Conservation (phyloP, 1,140 invertebrate genomes). For the Ceratoteleas bidentatus region DNA sequence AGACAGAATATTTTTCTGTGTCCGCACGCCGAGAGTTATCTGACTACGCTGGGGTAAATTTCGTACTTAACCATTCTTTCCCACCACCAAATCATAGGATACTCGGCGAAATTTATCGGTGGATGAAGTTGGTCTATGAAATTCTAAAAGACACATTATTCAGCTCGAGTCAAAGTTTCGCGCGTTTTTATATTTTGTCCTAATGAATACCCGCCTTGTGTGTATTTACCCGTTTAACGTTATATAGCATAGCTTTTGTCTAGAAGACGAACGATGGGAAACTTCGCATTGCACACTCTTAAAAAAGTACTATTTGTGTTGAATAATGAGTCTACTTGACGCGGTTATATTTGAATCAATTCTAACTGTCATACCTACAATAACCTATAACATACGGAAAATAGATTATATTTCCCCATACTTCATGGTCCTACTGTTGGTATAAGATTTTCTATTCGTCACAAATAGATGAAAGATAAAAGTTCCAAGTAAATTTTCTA, state of each 20-base stretch:
- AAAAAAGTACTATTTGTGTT: too few species aligned
- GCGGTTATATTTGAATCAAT: too few species aligned
- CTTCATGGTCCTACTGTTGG: too few species aligned
- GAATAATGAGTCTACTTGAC: too few species aligned
- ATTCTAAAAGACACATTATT: constrained; percentile 28
- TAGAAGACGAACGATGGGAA: too few species aligned
- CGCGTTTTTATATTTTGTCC: neutral
- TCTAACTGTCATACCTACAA: too few species aligned
- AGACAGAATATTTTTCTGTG: constrained; percentile 44
- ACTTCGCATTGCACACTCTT: too few species aligned
- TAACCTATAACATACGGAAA: too few species aligned
- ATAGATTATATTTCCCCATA: too few species aligned
- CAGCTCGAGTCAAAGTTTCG: constrained; percentile 4
- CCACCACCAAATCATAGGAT: constrained; percentile 29
- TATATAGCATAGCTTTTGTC: neutral
- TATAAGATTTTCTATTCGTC: too few species aligned
- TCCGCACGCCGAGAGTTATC: constrained; percentile 47
- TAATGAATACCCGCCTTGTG: constrained; percentile 9
- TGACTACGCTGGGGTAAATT: constrained; percentile 45
- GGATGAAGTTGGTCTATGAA: constrained; percentile 23
- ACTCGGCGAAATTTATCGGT: constrained; percentile 24
- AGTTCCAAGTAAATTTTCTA: too few species aligned
- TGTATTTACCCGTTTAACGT: neutral
- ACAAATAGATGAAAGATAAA: too few species aligned
- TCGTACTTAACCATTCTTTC: constrained; percentile 29